These are phyloP conservation scores for Drosophila anomalata DNA, from an alignment of 2,888 invertebrate species.

Conservation along the genomic window DNA sequence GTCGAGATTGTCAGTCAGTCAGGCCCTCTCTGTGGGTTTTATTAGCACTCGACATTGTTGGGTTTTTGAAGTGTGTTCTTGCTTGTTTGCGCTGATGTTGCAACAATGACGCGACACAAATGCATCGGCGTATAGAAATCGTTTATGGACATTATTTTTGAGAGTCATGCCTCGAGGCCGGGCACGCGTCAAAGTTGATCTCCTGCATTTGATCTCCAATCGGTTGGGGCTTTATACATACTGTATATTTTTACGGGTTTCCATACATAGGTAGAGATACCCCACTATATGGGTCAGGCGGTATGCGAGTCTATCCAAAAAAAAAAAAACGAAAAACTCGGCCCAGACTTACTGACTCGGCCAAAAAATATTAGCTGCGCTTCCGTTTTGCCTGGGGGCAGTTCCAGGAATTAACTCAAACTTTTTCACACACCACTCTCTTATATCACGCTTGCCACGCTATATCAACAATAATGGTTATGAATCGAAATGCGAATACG, in stretches of 20 bases:
- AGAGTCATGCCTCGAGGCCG: slow-evolving; percentile 55
- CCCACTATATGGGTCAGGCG: slow-evolving; percentile 26
- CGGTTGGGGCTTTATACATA: slow-evolving; percentile 3
- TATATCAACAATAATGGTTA: slow-evolving; percentile 57
- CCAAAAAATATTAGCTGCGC: slow-evolving; percentile 58
- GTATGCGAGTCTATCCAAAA: slow-evolving; percentile 19
- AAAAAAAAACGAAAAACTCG: slow-evolving; percentile 28
- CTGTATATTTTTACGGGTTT: background rate
- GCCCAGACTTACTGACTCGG: slow-evolving; percentile 54
- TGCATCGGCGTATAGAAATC: slow-evolving; percentile 50
- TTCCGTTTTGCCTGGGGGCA: slow-evolving; percentile 48
- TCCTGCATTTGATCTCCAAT: slow-evolving; percentile 30
- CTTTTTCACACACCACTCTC: slow-evolving; percentile 70
- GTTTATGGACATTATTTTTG: slow-evolving; percentile 45
- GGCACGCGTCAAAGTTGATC: slow-evolving; percentile 72
- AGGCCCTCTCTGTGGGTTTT: slow-evolving; percentile 59
- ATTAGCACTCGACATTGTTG: slow-evolving; percentile 71
- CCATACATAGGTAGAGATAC: background rate
- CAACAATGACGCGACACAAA: slow-evolving; percentile 78
- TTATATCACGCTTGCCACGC: slow-evolving; percentile 49
- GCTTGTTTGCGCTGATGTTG: slow-evolving; percentile 65
- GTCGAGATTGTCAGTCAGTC: slow-evolving; percentile 78
- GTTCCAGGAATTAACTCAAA: slow-evolving; percentile 70
- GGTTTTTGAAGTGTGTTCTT: slow-evolving; percentile 58
- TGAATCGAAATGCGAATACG: slow-evolving; percentile 55